Evolutionary conservation across 1,140 invertebrate species (phyloP), one percentile per base, ranked within the genome.

Genomic region (Heliothis subflexa): DNA sequence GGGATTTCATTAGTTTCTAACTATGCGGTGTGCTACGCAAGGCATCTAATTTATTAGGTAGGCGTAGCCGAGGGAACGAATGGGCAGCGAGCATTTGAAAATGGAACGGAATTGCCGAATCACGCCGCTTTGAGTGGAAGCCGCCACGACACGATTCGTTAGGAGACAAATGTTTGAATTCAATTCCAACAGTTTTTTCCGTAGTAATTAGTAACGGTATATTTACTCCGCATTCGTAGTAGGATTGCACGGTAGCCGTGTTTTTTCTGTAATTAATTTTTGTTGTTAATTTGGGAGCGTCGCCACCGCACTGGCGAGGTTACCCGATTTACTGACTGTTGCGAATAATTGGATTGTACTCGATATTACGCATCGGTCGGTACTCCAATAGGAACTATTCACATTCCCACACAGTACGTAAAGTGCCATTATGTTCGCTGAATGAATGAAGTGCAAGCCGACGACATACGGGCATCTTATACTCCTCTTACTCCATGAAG

Each of bases 161-260:
- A 94, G 81, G 89, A 94, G 93, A 93, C 93, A 94, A 94, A 94
- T 93, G 91, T 93, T 93, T 92, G 87, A 83, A 93, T 93, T 93
- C 91, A 94, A 93, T 93, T 93, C 88, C 87, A 84, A 87, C 78
- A 88, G 75, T 92, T 93, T 92, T 93, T 93, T 90, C 78, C 76
- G 49, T 68, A 66, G 73, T 90, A 87, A 93, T 94, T 92, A 92
- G 91, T 93, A 82, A 91, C 89, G 91, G 88, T 88, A 84, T 88
- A 81, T 90, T 91, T 89, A 89, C 85, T 83, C 81, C 84, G 85
- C 78, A 86, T 91, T 90, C 79, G 84, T 77, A 83, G 81, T 87
- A 82, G 85, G 73, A 87, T 82, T 83, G 75, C 82, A 85, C 88
- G 85, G 87, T 88, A 88, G 89, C 86, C 59, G 75, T 47, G 16